Conservation (phyloP, 2,888 invertebrate species). For the Panopea generosa region DNA sequence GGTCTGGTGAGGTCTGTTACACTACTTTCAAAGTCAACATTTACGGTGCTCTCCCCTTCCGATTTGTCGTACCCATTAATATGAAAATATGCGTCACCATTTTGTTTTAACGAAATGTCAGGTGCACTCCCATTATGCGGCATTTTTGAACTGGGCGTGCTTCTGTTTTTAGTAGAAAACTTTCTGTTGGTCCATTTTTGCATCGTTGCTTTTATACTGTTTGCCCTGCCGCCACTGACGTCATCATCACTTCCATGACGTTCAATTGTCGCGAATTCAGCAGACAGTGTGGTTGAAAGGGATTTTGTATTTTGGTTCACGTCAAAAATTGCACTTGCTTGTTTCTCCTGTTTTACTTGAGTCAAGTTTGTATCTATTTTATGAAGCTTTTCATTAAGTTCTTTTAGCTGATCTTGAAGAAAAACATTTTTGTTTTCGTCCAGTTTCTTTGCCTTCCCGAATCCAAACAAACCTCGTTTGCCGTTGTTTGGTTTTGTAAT, state of each 20-base stretch:
- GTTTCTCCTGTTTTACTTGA: conserved; percentile 49
- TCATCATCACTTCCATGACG: conserved; percentile 1
- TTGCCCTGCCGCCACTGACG: conserved; percentile 31
- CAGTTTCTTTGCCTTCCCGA: conserved; percentile 70
- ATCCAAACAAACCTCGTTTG: conserved; percentile 70
- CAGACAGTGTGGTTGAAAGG: neutral
- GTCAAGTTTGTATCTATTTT: conserved; percentile 69
- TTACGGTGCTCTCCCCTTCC: conserved; percentile 21
- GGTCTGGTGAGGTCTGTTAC: conserved; percentile 59
- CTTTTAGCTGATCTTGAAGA: conserved; percentile 69
- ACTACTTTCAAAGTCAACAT: conserved; percentile 47
- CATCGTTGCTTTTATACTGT: conserved; percentile 70
- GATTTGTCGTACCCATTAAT: conserved; percentile 8
- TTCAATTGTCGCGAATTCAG: neutral
- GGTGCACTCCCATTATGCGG: conserved; percentile 45
- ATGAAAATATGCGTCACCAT: conserved; percentile 42
- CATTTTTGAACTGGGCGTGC: conserved; percentile 25
- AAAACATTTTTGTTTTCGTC: conserved; percentile 64
- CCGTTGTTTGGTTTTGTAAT: conserved; percentile 50
- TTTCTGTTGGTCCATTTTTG: conserved; percentile 75
- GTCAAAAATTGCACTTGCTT: conserved; percentile 48
- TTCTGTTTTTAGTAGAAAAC: conserved; percentile 67
- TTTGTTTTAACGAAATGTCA: conserved; percentile 26
- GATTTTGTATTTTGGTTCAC: conserved; percentile 65
- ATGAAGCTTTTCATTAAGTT: conserved; percentile 64